phyloP scores from a whole-genome alignment of 2,888 invertebrate genomes.

The Rhogogaster chlorosoma region DNA sequence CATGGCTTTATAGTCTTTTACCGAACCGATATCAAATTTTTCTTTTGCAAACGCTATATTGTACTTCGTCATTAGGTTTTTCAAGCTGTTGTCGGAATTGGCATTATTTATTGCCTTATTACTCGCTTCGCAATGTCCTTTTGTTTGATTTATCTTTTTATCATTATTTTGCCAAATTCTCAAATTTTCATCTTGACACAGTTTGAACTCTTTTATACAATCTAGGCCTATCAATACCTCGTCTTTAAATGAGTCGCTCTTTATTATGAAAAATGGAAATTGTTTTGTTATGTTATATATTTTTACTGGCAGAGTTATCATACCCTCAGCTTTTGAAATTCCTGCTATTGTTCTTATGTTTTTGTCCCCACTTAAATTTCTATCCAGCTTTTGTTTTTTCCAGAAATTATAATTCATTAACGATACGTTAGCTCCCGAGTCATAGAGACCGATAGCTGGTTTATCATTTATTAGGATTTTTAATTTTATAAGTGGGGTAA shows the following conservation, averaged over 20 bases:
- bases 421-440: conserved; percentile 31
- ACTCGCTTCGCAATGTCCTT: too few species aligned
- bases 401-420: not conserved
- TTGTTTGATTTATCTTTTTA: not conserved
- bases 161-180: conserved; percentile 14
- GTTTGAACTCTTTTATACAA: conserved; percentile 51
- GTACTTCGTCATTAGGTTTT: conserved; percentile 36
- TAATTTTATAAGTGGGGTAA: conserved; percentile 47
- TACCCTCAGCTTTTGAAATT: too few species aligned
- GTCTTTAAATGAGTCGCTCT: conserved; percentile 33
- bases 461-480: not conserved
- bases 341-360: conserved; percentile 49
- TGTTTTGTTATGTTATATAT: not conserved
- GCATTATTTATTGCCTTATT: not conserved
- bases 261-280: not conserved
- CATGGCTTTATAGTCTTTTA: conserved; percentile 32
- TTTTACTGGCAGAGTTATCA: too few species aligned
- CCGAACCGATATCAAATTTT: conserved; percentile 40
- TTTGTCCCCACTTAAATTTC: conserved; percentile 44
- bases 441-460: conserved; percentile 46
- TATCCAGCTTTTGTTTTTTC: conserved; percentile 34
- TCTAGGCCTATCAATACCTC: conserved; percentile 50
- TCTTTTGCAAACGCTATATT: conserved; percentile 31
- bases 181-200: too few species aligned
- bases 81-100: not conserved